Evolutionary conservation across 2,113 vertebrate genomes (phyloP).

Genomic region (Bagarius yarrelli): DNA sequence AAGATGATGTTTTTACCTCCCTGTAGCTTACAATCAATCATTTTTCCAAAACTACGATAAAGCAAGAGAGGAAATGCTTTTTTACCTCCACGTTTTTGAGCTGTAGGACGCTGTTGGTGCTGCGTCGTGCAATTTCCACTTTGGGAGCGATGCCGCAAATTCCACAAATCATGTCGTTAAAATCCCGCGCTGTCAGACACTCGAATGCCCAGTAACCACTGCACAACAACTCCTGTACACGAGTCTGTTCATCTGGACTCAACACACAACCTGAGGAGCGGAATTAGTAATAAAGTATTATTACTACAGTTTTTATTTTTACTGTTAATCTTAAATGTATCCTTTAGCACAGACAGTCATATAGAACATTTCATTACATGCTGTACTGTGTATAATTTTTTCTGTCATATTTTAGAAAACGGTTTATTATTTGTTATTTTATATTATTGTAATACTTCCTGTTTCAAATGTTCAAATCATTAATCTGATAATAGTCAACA

Average conservation of each 20-base stretch:
- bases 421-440: no score
- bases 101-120: slow-evolving; percentile 79
- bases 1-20: neutral
- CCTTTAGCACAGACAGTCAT: no score
- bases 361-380: no score
- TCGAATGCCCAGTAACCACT: slow-evolving; percentile 97
- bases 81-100: slow-evolving; percentile 90
- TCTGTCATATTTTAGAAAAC: no score
- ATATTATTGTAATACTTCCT: no score
- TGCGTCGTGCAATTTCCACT: slow-evolving; percentile 87
- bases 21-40: neutral
- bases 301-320: no score
- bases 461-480: no score
- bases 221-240: slow-evolving; percentile 86
- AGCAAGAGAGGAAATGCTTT: neutral
- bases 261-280: slow-evolving; percentile 75
- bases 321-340: no score
- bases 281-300: no score
- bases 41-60: neutral
- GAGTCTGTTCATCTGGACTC: slow-evolving; percentile 71
- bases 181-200: slow-evolving; percentile 91
- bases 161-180: slow-evolving; percentile 99
- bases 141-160: slow-evolving; percentile 93
- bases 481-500: no score
- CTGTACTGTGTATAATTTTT: no score